These are phyloP conservation scores for Malthinus seriepunctatus DNA, from an alignment of 2,888 invertebrate species.

Conservation along the genomic window DNA sequence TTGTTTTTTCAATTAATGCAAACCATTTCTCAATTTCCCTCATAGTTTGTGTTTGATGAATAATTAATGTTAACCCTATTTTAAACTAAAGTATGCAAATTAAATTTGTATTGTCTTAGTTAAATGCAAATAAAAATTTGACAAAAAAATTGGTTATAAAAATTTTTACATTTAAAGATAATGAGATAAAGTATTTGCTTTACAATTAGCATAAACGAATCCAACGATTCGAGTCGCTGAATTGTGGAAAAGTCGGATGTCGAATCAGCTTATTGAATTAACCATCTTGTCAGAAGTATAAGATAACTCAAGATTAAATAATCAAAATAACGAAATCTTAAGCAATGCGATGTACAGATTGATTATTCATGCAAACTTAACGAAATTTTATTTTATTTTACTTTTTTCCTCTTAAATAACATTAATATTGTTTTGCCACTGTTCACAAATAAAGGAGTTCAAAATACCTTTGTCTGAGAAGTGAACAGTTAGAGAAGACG, in stretches of 20 bases:
- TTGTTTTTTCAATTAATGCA: no score
- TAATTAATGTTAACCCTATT: no score
- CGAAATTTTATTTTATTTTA: neutral
- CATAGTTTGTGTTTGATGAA: no score
- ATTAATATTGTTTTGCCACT: slow-evolving; percentile 34
- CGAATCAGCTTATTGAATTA: slow-evolving; percentile 44
- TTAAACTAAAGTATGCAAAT: no score
- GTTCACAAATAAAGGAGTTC: slow-evolving; percentile 20
- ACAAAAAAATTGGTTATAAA: neutral
- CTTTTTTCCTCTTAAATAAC: slow-evolving; percentile 8
- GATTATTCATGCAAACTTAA: slow-evolving; percentile 1
- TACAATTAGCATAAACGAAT: slow-evolving; percentile 40
- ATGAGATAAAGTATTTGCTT: slow-evolving; percentile 31
- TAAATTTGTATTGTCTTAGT: no score
- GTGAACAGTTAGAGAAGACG: slow-evolving; percentile 67
- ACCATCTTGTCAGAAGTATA: slow-evolving; percentile 40
- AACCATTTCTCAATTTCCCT: no score
- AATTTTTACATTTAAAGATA: neutral
- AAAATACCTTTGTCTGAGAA: slow-evolving; percentile 60
- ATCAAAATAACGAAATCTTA: slow-evolving; percentile 23
- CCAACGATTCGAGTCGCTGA: slow-evolving; percentile 33
- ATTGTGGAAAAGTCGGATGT: slow-evolving; percentile 42
- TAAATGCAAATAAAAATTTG: no score
- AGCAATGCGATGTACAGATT: slow-evolving; percentile 35
- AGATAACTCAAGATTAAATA: slow-evolving; percentile 43